Evolutionary conservation across 2,797 vertebrate genomes (phyloP), one percentile per base, ranked within the genome.

Genomic region (Galago senegalensis): DNA sequence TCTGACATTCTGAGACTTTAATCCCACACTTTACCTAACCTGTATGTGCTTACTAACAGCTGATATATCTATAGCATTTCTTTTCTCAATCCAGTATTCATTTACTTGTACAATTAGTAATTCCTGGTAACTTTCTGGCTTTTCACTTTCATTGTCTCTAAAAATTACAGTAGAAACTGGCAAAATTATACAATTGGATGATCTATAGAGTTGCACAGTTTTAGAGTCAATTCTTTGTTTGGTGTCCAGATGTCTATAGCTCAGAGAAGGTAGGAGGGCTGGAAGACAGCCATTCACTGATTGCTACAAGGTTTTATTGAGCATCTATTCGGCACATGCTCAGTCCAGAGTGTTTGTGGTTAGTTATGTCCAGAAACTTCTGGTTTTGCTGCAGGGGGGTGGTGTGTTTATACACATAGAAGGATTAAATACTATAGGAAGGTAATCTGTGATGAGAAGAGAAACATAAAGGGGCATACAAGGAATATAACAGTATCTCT

Each of bases 51-150:
- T 88, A 40, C 21, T 37, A 63, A 43, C 34, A 87, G 21, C 69
- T 40, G 6, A 16, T 5, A 1, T 53, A 21, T 77, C 70, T 43
- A 61, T 2, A 58, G 37, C 73, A 75, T 72, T 87, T 65, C 23
- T 94, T 87, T 97, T 43, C 60, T 65, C 49, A 87, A 67, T 21
- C 40, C 75, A 25, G 56, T 63, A 87, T 89, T 88, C 58, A n/a
- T 84, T 95, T 82, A 75, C 46, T 76, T 49, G 14, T 92, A 23
- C 72, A 80, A 40, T 21, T 13, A 87, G 81, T 93, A 83, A 43
- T 87, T 95, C 29, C 69, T 70, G 31, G 18, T 82, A 34, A 87
- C 58, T 92, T 70, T 80, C 56, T 84, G 27, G 58, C 46, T 92
- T 81, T 46, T n/a, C 76, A 27, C n/a, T 95, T 91, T 85, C 23